These are phyloP conservation scores for Numida meleagris DNA, from an alignment of 2,113 vertebrate species.

Conservation along the genomic window DNA sequence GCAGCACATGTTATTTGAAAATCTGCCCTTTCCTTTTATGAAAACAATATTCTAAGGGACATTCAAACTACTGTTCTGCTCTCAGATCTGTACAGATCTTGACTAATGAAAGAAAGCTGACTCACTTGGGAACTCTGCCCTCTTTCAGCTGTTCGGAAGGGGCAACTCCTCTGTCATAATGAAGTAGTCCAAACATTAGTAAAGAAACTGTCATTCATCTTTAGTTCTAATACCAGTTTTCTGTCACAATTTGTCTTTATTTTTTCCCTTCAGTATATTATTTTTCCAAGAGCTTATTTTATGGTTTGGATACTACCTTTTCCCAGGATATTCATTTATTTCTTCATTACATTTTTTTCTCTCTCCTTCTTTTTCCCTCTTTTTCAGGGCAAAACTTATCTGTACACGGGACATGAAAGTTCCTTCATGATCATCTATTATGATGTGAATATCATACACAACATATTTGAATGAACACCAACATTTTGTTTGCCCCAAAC, in stretches of 20 bases:
- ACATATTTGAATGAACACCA: fast-evolving
- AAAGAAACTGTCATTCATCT: not conserved
- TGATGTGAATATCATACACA: not conserved
- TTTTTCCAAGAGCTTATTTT: not conserved
- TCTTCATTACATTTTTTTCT: not conserved
- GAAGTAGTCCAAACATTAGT: not conserved
- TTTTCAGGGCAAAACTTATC: not conserved
- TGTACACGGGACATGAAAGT: not conserved
- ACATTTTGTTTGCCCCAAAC: not conserved
- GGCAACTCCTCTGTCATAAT: not conserved
- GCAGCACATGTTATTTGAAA: not conserved
- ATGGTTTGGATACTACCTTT: not conserved
- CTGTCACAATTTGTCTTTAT: not conserved
- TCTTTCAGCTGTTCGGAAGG: not conserved
- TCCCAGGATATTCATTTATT: not conserved
- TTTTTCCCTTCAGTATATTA: not conserved
- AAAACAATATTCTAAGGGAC: not conserved
- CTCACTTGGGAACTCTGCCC: not conserved
- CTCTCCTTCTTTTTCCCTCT: not conserved
- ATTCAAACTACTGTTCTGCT: not conserved
- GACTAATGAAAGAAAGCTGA: not conserved
- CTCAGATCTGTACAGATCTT: not conserved
- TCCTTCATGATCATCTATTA: not conserved
- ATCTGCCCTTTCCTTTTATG: not conserved
- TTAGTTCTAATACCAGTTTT: not conserved